These are phyloP conservation scores for Bubalus kerabau DNA, from an alignment of 2,113 vertebrate genomes.

Conservation along the genomic window DNA sequence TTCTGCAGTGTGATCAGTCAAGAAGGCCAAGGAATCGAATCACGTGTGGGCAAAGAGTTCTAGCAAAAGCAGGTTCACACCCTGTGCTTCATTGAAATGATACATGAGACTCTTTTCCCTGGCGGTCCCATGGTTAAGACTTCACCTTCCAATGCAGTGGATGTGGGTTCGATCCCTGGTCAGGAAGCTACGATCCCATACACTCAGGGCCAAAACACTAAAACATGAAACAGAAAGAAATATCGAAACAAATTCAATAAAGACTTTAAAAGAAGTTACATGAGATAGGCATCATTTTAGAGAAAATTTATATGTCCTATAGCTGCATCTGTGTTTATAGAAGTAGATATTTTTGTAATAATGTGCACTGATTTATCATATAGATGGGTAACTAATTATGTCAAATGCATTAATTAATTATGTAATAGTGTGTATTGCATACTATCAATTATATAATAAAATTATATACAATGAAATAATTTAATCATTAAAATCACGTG, in stretches of 20 bases:
- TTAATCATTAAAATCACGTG: background rate
- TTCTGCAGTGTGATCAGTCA: background rate
- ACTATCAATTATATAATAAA: background rate
- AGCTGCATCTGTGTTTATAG: background rate
- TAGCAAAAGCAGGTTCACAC: fast-evolving
- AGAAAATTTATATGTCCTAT: background rate
- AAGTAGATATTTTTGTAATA: background rate
- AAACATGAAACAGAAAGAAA: background rate
- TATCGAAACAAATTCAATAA: background rate
- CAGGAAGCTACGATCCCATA: background rate
- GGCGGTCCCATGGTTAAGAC: background rate
- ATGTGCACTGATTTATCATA: background rate
- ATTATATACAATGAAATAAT: background rate
- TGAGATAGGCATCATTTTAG: background rate
- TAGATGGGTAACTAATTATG: background rate
- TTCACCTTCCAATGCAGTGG: background rate
- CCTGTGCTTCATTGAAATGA: background rate
- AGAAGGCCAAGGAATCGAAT: too few species aligned
- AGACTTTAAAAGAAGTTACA: background rate
- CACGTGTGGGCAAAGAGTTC: fast-evolving
- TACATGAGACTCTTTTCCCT: background rate
- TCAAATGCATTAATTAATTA: background rate
- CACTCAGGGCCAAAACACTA: background rate
- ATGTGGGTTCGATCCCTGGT: background rate
- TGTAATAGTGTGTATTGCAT: background rate